Base-by-base conservation (phyloP, 2,797 vertebrate species). In the Sus cebifrons region DNA sequence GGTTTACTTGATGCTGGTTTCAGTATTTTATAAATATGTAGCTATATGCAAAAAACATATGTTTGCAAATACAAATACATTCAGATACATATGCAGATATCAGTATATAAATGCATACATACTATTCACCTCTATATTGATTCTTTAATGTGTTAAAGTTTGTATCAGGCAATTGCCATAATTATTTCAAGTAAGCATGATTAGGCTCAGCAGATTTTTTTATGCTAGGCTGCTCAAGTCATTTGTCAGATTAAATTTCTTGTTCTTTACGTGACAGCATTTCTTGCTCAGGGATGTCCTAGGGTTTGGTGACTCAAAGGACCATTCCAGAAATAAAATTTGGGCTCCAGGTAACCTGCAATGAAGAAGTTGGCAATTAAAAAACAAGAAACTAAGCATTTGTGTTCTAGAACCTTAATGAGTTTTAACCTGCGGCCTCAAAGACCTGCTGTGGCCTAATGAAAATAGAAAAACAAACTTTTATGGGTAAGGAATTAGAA, bases 331-430 rank as follows among this genome's bases (percentile, higher is more conserved):
- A 97, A 96, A 94, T 84, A 89, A 96, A 94, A 86, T 52, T 54
- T 49, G n/a, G 56, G 62, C 75, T 91, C 56, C 83, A 84, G 56
- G 81, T 91, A 94, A 81, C 44, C 75, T 67, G 25, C 54, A 95
- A 77, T 96, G 91, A 96, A 96, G 88, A 92, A 95, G 86, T 29
- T 91, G 94, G 74, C 91, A 94, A 95, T 97, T 97, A 97, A 92
- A 91, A 96, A 97, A 83, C 27, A 82, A 94, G 65, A 88, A 96
- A 83, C 74, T 75, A 96, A 96, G 89, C 86, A 70, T 87, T 97
- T 93, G 29, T 95, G 56, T 94, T 94, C 58, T 18, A 73, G 83
- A 75, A 82, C 67, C 17, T 96, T 94, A 95, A 93, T 93, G 95
- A 96, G 56, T 93, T 94, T 96, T 97, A 75, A 91, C 64, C 89